Evolutionary conservation across 2,797 vertebrate genomes (phyloP).

Genomic region (Lophotriccus pileatus): DNA sequence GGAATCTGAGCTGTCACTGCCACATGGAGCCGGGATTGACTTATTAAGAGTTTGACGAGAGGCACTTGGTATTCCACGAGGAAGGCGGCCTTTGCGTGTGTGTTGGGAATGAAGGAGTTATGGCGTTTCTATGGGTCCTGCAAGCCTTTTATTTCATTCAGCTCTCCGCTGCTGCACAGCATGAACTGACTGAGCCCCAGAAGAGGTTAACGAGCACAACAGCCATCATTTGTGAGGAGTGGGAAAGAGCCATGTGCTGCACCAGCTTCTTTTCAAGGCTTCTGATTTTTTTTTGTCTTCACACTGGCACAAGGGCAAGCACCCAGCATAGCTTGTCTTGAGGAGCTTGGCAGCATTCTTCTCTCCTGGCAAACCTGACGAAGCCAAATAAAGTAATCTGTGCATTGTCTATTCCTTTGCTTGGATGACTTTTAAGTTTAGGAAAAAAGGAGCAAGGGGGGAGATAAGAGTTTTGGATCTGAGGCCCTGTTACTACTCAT

Average conservation of each 20-base stretch:
- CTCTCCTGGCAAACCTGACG: conserved; percentile 30
- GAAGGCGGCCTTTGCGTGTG: conserved; percentile 16
- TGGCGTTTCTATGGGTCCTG: conserved; percentile 72
- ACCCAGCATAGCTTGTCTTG: conserved; percentile 67
- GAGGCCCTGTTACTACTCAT: background rate
- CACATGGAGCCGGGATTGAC: conserved; percentile 66
- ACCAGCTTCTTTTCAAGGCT: conserved; percentile 73
- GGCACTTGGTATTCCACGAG: conserved; percentile 51
- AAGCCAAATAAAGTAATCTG: conserved; percentile 55
- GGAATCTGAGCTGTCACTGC: conserved; percentile 71
- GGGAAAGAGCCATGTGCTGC: conserved; percentile 96
- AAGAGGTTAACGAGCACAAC: conserved; percentile 92
- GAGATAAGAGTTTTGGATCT: background rate
- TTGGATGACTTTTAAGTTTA: conserved; percentile 41
- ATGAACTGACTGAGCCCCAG: conserved; percentile 78
- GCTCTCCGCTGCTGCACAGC: conserved; percentile 82
- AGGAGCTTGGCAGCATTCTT: conserved; percentile 53
- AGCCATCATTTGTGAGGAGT: conserved; percentile 93
- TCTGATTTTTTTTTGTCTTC: conserved; percentile 67
- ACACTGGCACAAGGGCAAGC: conserved; percentile 73
- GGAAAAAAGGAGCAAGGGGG: background rate
- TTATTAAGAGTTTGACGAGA: conserved; percentile 20
- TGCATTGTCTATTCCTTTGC: conserved; percentile 34
- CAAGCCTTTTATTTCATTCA: conserved; percentile 78
- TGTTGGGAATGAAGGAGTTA: conserved; percentile 60